Evolutionary conservation across 2,797 vertebrate species (phyloP), one percentile per base, ranked within the genome.

Genomic region (Crypturellus tataupa): DNA sequence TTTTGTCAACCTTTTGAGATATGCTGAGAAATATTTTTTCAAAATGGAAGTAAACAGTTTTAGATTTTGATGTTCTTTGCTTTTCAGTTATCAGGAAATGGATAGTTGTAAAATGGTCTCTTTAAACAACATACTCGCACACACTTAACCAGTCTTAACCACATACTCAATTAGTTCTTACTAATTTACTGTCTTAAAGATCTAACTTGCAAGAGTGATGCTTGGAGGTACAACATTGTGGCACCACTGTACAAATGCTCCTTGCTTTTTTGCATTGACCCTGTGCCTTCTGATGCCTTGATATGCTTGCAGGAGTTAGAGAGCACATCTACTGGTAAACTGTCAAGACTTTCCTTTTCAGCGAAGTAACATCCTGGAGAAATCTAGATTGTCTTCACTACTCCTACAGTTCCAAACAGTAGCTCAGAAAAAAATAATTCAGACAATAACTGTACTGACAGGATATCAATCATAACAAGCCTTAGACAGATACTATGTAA

Each of bases 231-330:
- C 62, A 80, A 92, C 60, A 55, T 14, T 69, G 89, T 82, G 95
- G 91, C 90, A 83, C 80, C 95, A 49, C 39, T 91, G 80, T 73
- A 53, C 39, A 93, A 89, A 83, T 62, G 80, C 77, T 95, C 85
- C 86, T 94, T 85, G 88, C 76, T 84, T 93, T 87, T 71, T 55
- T 70, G 60, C 58, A 33, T 86, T 78, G 94, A 97, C 53, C 87
- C 95, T 93, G 97, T 98, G 97, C 98, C 97, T 98, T 97, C 96
- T 64, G 79, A 95, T 85, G 89, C 93, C 93, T 85, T 35, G 85
- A 95, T 84, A 67, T 49, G 69, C 85, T 88, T 83, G 86, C 82
- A 58, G 72, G 70, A 90, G 51, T 46, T 73, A 70, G 65, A 79
- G 31, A 67, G 60, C 21, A 6, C 24, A 19, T 11, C 55, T 44